Conservation (phyloP, 2,113 vertebrate genomes). For the Vicugna pacos region DNA sequence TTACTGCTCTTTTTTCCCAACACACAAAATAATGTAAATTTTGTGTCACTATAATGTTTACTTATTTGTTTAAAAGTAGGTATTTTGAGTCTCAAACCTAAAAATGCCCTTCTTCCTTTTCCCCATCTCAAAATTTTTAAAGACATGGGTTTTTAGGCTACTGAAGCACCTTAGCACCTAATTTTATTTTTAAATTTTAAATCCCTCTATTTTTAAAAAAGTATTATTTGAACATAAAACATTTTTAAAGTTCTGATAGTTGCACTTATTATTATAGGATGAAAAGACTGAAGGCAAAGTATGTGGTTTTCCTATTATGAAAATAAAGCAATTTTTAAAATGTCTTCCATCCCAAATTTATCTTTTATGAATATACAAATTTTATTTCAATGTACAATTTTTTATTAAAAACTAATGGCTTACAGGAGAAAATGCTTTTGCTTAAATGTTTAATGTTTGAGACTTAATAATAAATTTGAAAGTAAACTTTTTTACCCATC, state of each 20-base stretch:
- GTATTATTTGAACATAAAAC: background rate
- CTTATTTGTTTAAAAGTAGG: background rate
- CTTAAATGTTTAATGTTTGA: background rate
- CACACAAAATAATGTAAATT: background rate
- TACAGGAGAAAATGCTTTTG: background rate
- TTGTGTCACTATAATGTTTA: background rate
- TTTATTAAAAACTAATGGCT: background rate
- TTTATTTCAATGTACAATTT: background rate
- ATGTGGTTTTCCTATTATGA: background rate
- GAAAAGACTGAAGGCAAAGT: background rate
- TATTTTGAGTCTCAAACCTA: background rate
- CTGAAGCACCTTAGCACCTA: background rate
- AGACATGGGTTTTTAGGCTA: background rate
- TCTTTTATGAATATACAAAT: background rate
- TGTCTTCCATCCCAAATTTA: background rate
- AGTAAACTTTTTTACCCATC: background rate
- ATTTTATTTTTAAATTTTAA: background rate
- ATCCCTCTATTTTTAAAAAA: background rate
- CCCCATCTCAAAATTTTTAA: background rate
- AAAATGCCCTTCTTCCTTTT: background rate
- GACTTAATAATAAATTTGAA: background rate
- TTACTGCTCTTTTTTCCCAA: background rate
- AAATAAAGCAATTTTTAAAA: conserved; percentile 16
- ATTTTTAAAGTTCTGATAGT: conserved; percentile 27
- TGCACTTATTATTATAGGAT: background rate